Evolutionary conservation across 2,113 vertebrate species (phyloP).

Genomic region (Antigone vipio): DNA sequence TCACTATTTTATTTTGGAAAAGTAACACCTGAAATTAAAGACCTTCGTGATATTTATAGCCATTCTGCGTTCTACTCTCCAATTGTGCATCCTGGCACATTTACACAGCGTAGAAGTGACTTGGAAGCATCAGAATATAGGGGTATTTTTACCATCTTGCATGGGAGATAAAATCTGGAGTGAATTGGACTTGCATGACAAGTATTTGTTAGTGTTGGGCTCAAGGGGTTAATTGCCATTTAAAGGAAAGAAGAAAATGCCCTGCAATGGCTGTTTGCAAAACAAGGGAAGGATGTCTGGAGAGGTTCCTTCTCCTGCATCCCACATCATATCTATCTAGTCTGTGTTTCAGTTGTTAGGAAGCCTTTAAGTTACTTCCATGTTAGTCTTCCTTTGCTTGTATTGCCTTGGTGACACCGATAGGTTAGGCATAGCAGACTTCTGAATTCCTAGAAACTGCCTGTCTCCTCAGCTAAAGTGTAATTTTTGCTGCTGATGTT

Average conservation of each 20-base stretch:
- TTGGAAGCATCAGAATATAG: not conserved
- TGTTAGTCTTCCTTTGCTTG: not conserved
- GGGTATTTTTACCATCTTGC: not conserved
- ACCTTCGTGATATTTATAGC: not conserved
- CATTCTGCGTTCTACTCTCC: not conserved
- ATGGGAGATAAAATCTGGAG: not conserved
- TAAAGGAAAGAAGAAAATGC: not conserved
- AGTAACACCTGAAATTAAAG: not conserved
- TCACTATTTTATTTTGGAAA: conserved; percentile 4
- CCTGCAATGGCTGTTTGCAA: not conserved
- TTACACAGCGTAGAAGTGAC: not conserved
- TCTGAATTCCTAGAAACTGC: not conserved
- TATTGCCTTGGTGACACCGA: not conserved
- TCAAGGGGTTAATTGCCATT: not conserved
- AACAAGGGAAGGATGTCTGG: not conserved
- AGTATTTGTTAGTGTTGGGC: not conserved
- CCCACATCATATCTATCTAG: not conserved
- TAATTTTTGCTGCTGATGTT: not conserved
- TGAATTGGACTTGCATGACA: not conserved
- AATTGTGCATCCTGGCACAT: not conserved
- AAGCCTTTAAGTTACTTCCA: not conserved
- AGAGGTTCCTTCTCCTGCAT: not conserved
- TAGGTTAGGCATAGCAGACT: not conserved
- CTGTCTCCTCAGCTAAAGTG: not conserved
- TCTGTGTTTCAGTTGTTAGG: not conserved